These are phyloP conservation scores for Lampris incognitus DNA, from an alignment of 2,113 vertebrate species.

Conservation along the genomic window DNA sequence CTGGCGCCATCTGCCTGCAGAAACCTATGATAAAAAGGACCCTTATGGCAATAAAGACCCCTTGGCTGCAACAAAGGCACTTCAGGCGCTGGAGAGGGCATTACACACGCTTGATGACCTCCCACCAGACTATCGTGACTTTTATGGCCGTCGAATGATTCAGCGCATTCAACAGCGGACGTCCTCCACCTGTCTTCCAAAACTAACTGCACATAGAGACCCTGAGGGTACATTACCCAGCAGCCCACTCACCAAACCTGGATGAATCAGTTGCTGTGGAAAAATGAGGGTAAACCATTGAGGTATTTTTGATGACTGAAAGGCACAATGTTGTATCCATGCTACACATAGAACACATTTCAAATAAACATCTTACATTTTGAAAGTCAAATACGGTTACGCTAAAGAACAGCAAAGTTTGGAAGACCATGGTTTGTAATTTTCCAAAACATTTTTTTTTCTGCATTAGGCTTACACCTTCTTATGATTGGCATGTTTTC, in stretches of 20 bases:
- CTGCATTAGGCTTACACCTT: too few species aligned
- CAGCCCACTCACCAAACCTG: conserved; percentile 34
- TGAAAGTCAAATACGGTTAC: too few species aligned
- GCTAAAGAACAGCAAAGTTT: too few species aligned
- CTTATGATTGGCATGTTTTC: too few species aligned
- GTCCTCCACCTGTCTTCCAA: conserved; percentile 51
- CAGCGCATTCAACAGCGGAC: conserved; percentile 88
- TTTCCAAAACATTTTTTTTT: too few species aligned
- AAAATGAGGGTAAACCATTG: not conserved
- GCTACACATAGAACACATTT: not conserved
- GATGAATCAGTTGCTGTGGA: conserved; percentile 15
- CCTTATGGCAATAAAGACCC: conserved; percentile 96
- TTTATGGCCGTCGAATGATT: conserved; percentile 95
- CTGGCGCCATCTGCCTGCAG: conserved; percentile 91
- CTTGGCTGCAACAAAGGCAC: conserved; percentile 85
- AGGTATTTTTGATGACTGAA: not conserved
- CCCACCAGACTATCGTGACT: conserved; percentile 92
- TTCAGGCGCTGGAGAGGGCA: conserved; percentile 90
- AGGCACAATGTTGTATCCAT: not conserved
- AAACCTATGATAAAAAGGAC: conserved; percentile 92
- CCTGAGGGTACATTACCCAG: conserved; percentile 16
- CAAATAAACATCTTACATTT: too few species aligned
- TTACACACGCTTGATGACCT: conserved; percentile 89
- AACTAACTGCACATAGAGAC: not conserved
- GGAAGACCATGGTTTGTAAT: too few species aligned